Evolutionary conservation across 2,797 vertebrate genomes (phyloP).

Genomic region (Triplophysa yarkandensis): DNA sequence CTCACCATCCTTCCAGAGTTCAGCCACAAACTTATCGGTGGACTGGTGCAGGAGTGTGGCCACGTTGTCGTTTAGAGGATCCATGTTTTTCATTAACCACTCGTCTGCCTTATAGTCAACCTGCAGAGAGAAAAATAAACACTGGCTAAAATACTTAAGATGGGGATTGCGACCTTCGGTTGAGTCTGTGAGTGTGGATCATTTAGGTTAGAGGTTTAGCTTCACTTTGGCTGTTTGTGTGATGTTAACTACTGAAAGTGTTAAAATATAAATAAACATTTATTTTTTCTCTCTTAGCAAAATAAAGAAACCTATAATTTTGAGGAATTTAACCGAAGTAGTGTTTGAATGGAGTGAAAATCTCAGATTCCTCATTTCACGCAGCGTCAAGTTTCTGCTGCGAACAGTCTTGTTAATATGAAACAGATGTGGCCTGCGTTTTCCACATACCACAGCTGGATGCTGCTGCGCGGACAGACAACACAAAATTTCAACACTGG

Average conservation of each 20-base stretch:
- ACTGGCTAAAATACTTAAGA: slow-evolving; percentile 14
- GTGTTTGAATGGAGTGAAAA: slow-evolving; percentile 14
- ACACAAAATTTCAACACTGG: slow-evolving; percentile 8
- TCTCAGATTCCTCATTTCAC: slow-evolving; percentile 23
- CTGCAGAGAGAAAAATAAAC: slow-evolving; percentile 61
- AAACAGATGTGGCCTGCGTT: slow-evolving; percentile 52
- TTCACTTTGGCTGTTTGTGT: background rate
- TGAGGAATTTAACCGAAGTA: slow-evolving; percentile 15
- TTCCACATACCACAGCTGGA: slow-evolving; percentile 40
- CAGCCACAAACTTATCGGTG: slow-evolving; percentile 86
- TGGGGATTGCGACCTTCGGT: background rate
- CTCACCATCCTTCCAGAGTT: slow-evolving; percentile 92
- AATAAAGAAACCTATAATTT: slow-evolving; percentile 9
- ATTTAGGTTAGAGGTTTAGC: background rate
- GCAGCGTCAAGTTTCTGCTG: slow-evolving; percentile 29
- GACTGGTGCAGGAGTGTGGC: slow-evolving; percentile 87
- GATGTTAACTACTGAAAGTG: slow-evolving; percentile 24
- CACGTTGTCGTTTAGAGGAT: slow-evolving; percentile 89
- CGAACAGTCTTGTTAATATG: slow-evolving; percentile 38
- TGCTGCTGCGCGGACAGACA: slow-evolving; percentile 32
- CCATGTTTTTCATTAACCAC: slow-evolving; percentile 95
- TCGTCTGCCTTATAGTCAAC: slow-evolving; percentile 92
- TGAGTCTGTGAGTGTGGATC: background rate
- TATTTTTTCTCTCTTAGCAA: background rate
- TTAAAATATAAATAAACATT: background rate